These are phyloP conservation scores for Bimastos eiseni DNA, from an alignment of 2,888 invertebrate species.

Conservation along the genomic window DNA sequence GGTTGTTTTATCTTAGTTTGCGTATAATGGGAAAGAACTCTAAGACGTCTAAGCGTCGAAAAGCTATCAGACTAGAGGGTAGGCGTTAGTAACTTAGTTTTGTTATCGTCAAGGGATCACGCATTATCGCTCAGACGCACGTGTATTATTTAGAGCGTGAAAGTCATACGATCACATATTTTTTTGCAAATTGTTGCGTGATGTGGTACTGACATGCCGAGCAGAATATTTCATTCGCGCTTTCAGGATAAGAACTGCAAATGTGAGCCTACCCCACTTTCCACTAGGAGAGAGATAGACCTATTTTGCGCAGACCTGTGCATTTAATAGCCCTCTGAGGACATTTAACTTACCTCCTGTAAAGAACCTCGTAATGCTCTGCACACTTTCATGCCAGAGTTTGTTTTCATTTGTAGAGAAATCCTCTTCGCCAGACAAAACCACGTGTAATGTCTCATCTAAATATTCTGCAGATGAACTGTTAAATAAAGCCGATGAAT, in stretches of 20 bases:
- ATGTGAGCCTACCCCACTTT: too few relatives aligned
- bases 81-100: background rate
- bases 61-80: background rate
- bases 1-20: background rate
- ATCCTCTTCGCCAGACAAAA: background rate
- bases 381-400: background rate
- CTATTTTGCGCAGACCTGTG: too few relatives aligned
- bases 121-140: background rate
- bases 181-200: too few relatives aligned
- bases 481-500: slow-evolving; percentile 57
- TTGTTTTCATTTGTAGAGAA: background rate
- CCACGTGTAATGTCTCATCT: background rate
- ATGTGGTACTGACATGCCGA: too few relatives aligned
- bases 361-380: background rate
- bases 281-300: too few relatives aligned
- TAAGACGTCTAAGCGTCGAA: background rate
- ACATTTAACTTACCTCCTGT: too few relatives aligned
- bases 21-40: background rate
- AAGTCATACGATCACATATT: too few relatives aligned
- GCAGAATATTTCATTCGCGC: too few relatives aligned
- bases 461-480: slow-evolving; percentile 17
- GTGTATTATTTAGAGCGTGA: too few relatives aligned
- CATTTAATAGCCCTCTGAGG: too few relatives aligned
- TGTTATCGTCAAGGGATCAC: background rate
- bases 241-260: too few relatives aligned